Evolutionary conservation across 2,888 invertebrate genomes (phyloP).

Genomic region (Eupithecia dodoneata): DNA sequence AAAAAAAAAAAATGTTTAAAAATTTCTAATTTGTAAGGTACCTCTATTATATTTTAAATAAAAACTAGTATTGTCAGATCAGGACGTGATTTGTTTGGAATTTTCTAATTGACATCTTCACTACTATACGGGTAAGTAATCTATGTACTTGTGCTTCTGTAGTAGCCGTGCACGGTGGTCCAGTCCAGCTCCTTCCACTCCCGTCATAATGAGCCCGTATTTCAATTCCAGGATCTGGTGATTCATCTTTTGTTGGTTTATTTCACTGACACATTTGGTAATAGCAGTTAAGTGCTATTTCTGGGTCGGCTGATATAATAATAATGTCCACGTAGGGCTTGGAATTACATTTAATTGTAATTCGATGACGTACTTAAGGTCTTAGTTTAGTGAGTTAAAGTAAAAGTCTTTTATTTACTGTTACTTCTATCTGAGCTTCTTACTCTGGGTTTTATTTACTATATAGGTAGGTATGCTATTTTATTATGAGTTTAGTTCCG

Average conservation of each 20-base stretch:
- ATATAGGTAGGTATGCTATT: not conserved
- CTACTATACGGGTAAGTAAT: not conserved
- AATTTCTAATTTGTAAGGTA: too few relatives aligned
- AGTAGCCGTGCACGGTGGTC: not conserved
- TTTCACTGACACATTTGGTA: constrained; percentile 41
- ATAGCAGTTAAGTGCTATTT: constrained; percentile 17
- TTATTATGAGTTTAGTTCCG: not conserved
- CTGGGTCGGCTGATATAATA: not conserved
- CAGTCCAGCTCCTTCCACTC: constrained; percentile 22
- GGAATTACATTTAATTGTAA: too few relatives aligned
- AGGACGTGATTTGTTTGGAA: not conserved
- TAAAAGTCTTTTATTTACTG: not conserved
- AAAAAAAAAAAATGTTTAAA: too few relatives aligned
- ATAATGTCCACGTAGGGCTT: not conserved
- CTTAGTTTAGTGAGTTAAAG: not conserved
- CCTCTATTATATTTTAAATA: too few relatives aligned
- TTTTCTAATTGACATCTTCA: not conserved
- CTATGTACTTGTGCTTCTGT: constrained; percentile 26
- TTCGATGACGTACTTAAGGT: not conserved
- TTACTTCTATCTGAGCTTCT: not conserved
- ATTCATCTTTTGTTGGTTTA: constrained; percentile 48
- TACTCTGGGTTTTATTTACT: too few relatives aligned
- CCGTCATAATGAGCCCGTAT: constrained; percentile 52
- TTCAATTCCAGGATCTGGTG: constrained; percentile 43
- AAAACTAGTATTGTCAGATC: not conserved